Conservation (phyloP, 2,113 vertebrate genomes). For the Plecotus auritus region DNA sequence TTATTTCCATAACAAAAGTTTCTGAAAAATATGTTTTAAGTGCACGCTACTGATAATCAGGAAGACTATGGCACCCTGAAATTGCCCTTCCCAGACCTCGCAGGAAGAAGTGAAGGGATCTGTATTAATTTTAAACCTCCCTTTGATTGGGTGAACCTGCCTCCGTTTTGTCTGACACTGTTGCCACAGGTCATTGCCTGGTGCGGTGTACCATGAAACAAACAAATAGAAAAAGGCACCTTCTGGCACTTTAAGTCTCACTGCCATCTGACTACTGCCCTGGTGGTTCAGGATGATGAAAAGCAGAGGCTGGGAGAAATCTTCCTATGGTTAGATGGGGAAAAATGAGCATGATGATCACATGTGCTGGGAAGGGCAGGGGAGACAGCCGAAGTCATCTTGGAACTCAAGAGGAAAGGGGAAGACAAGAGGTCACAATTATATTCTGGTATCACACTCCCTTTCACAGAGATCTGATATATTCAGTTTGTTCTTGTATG, state of each 20-base stretch:
- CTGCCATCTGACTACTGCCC: constrained; percentile 87
- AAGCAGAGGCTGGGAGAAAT: constrained; percentile 84
- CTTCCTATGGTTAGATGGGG: constrained; percentile 90
- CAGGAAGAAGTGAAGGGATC: constrained; percentile 90
- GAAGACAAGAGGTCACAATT: constrained; percentile 99
- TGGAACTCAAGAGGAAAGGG: constrained; percentile 93
- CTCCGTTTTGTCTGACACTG: constrained; percentile 87
- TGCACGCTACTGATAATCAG: constrained; percentile 76
- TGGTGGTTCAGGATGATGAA: constrained; percentile 86
- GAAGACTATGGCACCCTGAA: constrained; percentile 81
- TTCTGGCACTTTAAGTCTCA: constrained; percentile 93
- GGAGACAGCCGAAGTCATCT: constrained; percentile 93
- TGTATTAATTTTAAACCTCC: constrained; percentile 93
- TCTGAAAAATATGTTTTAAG: constrained; percentile 65
- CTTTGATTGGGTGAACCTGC: constrained; percentile 97
- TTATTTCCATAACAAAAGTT: constrained; percentile 73
- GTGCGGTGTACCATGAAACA: constrained; percentile 98
- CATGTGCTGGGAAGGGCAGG: constrained; percentile 88
- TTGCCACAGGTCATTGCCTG: constrained; percentile 96
- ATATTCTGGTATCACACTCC: constrained; percentile 86
- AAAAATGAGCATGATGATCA: constrained; percentile 95
- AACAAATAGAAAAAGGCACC: constrained; percentile 99
- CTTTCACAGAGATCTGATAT: constrained; percentile 91
- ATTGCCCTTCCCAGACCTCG: constrained; percentile 85
- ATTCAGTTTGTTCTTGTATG: constrained; percentile 94